phyloP scores from a whole-genome alignment of 2,113 vertebrate genomes.

The Festucalex cinctus region DNA sequence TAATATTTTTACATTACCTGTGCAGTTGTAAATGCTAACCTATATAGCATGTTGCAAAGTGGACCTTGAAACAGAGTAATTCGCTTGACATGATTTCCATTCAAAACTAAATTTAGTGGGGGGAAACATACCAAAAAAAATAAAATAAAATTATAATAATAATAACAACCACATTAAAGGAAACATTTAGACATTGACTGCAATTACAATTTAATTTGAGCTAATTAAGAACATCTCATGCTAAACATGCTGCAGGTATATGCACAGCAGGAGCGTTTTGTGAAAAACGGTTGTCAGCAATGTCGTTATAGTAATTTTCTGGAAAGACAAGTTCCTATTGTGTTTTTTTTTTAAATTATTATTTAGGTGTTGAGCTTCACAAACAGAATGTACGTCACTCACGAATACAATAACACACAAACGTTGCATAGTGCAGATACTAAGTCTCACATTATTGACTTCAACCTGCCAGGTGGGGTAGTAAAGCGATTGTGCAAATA shows the following conservation, averaged over 20 bases:
- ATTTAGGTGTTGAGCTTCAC: not conserved
- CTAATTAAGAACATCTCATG: too few relatives aligned
- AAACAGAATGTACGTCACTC: not conserved
- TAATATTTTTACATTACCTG: too few relatives aligned
- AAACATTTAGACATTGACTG: too few relatives aligned
- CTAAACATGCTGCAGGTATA: not conserved
- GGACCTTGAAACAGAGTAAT: too few relatives aligned
- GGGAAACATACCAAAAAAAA: too few relatives aligned
- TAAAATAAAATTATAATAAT: too few relatives aligned
- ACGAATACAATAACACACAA: not conserved
- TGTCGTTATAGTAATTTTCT: not conserved
- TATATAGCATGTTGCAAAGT: too few relatives aligned
- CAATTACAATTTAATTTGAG: too few relatives aligned
- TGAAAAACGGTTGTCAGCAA: not conserved
- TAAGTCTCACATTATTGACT: not conserved
- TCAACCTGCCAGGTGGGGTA: not conserved
- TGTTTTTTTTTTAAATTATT: not conserved
- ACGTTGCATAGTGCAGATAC: not conserved
- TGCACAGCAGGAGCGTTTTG: too few relatives aligned
- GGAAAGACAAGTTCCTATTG: slow-evolving; percentile 8
- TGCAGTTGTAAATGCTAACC: too few relatives aligned
- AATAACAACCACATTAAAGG: not conserved
- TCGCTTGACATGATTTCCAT: too few relatives aligned
- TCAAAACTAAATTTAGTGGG: too few relatives aligned
- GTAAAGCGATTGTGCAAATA: not conserved